Evolutionary conservation across 30 jellyfish, hydroid and myxozoan genomes (phyloP), one percentile per base, ranked within the genome.

Genomic region (Hydra vulgaris): DNA sequence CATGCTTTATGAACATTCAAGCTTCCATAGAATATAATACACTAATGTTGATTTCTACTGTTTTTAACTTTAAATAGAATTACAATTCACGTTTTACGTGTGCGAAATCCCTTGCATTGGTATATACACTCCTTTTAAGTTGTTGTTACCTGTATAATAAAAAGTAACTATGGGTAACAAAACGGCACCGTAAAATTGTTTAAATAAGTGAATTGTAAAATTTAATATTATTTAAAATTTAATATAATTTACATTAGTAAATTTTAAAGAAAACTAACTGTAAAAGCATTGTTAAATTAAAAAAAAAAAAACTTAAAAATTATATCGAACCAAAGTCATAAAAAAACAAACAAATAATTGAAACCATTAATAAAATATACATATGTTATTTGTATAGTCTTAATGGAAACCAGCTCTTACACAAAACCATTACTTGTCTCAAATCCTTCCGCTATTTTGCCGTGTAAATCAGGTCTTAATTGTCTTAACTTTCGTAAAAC

Each of bases 381-480:
- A 40, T 40, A 40, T 3, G 12, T 40, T 40, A 40, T 40, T 40
- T 40, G 61, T 3, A 40, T 40, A 40, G 61, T 40, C 61, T 40
- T 7, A 68, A 68, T 68, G 75, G 75, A n/a, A 68, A 68, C 75
- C 75, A 68, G 75, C 75, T 23, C 75, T 80, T 70, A 80, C 55
- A 80, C 84, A 80, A 80, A 80, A 16, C 87, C 87, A 71, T 80
- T 80, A 80, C 87, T 80, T 23, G 87, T 80, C 52, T 80, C 87
- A 80, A 80, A 80, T 21, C 87, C 87, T 61, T 80, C 87, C 68
- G 70, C 81, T 61, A 80, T 16, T 53, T 80, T 80, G 72, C 87
- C 87, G n/a, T 80, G 87, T 74, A 80, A 26, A 61, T 80, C 87
- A 61, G 87, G 27, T 19, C 87, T 73, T 70, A 19, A 70, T 70